Conservation (phyloP, 2,888 invertebrate genomes). For the Phlogophora meticulosa region DNA sequence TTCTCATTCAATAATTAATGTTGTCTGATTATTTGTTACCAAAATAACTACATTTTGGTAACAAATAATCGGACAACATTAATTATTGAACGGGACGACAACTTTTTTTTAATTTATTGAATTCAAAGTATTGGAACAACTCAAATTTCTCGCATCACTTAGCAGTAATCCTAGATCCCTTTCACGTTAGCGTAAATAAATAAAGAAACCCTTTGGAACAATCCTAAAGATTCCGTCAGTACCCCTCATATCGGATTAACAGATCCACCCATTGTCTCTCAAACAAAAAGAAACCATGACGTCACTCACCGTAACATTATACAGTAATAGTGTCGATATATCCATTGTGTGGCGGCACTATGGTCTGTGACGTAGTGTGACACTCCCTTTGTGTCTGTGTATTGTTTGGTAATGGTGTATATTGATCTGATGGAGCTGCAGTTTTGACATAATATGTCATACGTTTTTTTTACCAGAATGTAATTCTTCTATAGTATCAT, state of each 20-base stretch:
- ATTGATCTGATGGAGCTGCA: background rate
- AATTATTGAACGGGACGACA: no score
- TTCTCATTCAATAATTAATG: no score
- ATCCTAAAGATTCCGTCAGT: background rate
- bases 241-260: conserved; percentile 35
- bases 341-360: conserved; percentile 50
- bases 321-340: conserved; percentile 65
- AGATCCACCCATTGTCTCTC: conserved; percentile 42
- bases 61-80: no score
- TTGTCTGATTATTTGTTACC: no score
- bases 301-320: conserved; percentile 60
- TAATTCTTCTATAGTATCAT: background rate
- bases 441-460: conserved; percentile 3
- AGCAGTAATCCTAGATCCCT: background rate
- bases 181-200: background rate
- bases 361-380: conserved; percentile 38
- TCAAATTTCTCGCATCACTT: background rate
- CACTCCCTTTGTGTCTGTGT: conserved; percentile 50
- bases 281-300: conserved; percentile 47
- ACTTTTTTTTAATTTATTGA: no score
- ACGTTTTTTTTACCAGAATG: no score
- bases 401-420: conserved; percentile 22
- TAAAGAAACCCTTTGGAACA: background rate
- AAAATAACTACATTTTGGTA: no score
- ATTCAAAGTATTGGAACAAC: no score